Percentiles rank a stretch among this genome's conserved stretches.
Conservation (phyloP, 2,888 invertebrate genomes). For the Drosophila nr. perissopoda region DNA sequence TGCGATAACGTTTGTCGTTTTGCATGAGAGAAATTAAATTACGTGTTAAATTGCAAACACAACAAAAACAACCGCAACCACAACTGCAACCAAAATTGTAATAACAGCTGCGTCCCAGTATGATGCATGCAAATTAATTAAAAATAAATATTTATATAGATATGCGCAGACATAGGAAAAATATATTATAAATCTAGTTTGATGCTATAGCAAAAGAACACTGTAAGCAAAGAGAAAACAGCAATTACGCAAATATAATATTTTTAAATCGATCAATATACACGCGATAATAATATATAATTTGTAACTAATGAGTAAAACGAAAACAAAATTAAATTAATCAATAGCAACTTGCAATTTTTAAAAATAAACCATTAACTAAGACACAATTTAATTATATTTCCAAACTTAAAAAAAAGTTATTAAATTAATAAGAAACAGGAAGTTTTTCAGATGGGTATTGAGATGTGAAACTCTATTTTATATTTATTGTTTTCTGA, state of each 20-base stretch:
- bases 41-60: constrained; percentile 60
- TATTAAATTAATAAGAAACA: background rate
- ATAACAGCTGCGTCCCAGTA: constrained; percentile 24
- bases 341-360: constrained; percentile 21
- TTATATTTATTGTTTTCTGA: background rate
- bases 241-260: background rate
- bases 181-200: constrained; percentile 4
- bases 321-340: constrained; percentile 32
- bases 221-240: background rate
- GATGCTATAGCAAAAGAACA: background rate
- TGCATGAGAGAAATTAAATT: constrained; percentile 58
- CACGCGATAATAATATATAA: background rate
- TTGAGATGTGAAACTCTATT: background rate
- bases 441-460: background rate
- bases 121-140: constrained; percentile 62
- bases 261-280: background rate
- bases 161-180: constrained; percentile 1
- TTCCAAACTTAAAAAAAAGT: background rate
- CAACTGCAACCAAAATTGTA: constrained; percentile 7
- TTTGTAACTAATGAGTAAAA: constrained; percentile 3
- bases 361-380: background rate
- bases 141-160: constrained; percentile 30
- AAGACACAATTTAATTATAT: background rate
- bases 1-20: constrained; percentile 28
- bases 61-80: constrained; percentile 40